Percentiles rank a stretch among this genome's conserved stretches.
These are phyloP conservation scores for Adelognathus sp. DNA, from an alignment of 2,888 invertebrate species.

Conservation along the genomic window DNA sequence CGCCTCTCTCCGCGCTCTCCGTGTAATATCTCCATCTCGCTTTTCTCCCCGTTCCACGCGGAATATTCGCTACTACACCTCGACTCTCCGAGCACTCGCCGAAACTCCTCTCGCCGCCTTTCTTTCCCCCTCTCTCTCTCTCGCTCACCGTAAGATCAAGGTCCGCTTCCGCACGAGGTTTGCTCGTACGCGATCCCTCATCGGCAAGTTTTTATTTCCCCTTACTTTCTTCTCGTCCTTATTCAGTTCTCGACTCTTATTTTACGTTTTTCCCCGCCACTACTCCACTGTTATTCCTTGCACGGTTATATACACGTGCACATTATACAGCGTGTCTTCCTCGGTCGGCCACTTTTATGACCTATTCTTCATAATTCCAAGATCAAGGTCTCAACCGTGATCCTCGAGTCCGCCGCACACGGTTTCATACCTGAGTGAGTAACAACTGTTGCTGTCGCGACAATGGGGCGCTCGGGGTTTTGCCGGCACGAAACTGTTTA, in stretches of 20 bases:
- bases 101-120: constrained; percentile 26
- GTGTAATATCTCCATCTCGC: constrained; percentile 46
- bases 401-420: background rate
- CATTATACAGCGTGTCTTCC: background rate
- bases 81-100: constrained; percentile 12
- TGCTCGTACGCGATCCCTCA: constrained; percentile 52
- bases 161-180: constrained; percentile 51
- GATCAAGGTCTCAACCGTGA: constrained; percentile 35
- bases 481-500: background rate
- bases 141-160: constrained; percentile 50
- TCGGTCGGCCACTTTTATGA: constrained; percentile 20
- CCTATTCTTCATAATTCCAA: constrained; percentile 24
- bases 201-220: constrained; percentile 44
- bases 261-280: constrained; percentile 14
- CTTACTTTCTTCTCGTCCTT: constrained; percentile 24
- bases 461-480: background rate
- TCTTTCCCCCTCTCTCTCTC: constrained; percentile 18
- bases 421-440: background rate
- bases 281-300: background rate
- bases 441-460: background rate
- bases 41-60: constrained; percentile 19
- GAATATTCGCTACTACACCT: constrained; percentile 26
- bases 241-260: background rate
- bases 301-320: background rate
- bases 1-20: constrained; percentile 24